Percentiles rank a stretch among this genome's conserved stretches.
Evolutionary conservation across 2,888 invertebrate genomes (phyloP).

Genomic region (Pandemis cinnamomeana): DNA sequence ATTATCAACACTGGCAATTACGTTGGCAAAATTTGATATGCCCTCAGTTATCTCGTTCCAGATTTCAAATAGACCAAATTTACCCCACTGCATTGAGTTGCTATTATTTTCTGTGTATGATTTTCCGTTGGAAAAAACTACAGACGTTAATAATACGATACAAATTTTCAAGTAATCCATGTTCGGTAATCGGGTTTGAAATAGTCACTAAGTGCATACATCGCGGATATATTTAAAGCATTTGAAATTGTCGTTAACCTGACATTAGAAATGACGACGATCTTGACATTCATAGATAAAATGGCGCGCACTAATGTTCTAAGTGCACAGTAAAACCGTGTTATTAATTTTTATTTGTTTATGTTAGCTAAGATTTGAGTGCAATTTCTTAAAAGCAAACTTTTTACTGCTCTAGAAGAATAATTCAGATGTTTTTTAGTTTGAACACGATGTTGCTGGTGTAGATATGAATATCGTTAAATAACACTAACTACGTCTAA

Average conservation of each 20-base stretch:
- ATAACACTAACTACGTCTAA: too few species aligned
- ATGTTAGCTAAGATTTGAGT: not conserved
- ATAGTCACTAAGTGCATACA: not conserved
- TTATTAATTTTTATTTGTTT: not conserved
- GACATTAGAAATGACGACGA: conserved; percentile 19
- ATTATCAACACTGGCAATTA: conserved; percentile 42
- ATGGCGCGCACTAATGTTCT: conserved; percentile 5
- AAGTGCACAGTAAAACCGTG: not conserved
- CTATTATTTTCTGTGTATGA: not conserved
- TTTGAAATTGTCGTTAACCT: conserved; percentile 23
- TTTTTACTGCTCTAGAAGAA: not conserved
- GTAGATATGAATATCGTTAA: too few species aligned
- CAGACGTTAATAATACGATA: not conserved
- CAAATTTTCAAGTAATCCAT: conserved; percentile 27
- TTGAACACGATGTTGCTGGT: too few species aligned
- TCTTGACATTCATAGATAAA: conserved; percentile 37
- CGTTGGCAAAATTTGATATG: conserved; percentile 35
- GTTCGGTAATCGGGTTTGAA: conserved; percentile 7
- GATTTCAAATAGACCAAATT: conserved; percentile 11
- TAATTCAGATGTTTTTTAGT: too few species aligned
- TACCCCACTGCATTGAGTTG: not conserved
- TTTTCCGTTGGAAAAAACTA: not conserved
- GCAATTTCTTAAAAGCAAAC: not conserved
- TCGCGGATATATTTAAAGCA: conserved; percentile 36
- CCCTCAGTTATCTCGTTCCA: conserved; percentile 38